Evolutionary conservation across 2,888 invertebrate genomes (phyloP).

Genomic region (Neria commutata): DNA sequence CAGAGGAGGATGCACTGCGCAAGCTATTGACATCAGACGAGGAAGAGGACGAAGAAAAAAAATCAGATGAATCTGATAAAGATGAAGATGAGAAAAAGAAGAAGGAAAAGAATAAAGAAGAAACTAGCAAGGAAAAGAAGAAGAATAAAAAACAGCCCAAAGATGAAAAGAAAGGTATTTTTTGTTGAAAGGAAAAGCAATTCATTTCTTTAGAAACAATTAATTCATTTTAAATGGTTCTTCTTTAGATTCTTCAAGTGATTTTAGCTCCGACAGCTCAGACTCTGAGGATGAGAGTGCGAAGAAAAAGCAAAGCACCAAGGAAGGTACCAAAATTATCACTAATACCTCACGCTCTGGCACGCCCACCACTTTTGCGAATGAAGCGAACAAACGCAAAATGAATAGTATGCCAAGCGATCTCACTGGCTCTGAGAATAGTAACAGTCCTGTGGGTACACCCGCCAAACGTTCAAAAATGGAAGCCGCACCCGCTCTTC

Average conservation of each 20-base stretch:
- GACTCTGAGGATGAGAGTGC: slow-evolving; percentile 73
- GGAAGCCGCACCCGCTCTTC: slow-evolving; percentile 53
- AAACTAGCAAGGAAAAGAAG: slow-evolving; percentile 66
- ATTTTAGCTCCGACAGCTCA: slow-evolving; percentile 73
- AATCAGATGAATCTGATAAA: slow-evolving; percentile 76
- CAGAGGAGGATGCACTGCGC: slow-evolving; percentile 85
- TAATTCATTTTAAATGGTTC: slow-evolving; percentile 15
- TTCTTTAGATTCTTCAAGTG: slow-evolving; percentile 69
- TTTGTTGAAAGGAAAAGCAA: too few relatives aligned
- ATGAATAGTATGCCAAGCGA: slow-evolving; percentile 58
- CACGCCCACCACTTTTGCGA: slow-evolving; percentile 58
- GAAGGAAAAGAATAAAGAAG: slow-evolving; percentile 65
- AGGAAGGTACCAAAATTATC: slow-evolving; percentile 39
- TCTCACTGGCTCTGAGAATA: slow-evolving; percentile 59
- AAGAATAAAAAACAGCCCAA: slow-evolving; percentile 69
- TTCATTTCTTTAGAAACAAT: background rate
- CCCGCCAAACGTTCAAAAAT: slow-evolving; percentile 59
- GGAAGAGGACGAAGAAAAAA: slow-evolving; percentile 82
- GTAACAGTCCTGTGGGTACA: slow-evolving; percentile 58
- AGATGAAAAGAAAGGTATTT: too few relatives aligned
- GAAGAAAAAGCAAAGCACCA: slow-evolving; percentile 63
- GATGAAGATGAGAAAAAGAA: slow-evolving; percentile 79
- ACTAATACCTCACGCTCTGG: slow-evolving; percentile 59
- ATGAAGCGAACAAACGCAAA: slow-evolving; percentile 55
- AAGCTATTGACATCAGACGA: slow-evolving; percentile 88